Percentiles rank a stretch among this genome's conserved stretches.
phyloP scores from a whole-genome alignment of 1,140 invertebrate genomes.

The Venustaconcha ellipsiformis region DNA sequence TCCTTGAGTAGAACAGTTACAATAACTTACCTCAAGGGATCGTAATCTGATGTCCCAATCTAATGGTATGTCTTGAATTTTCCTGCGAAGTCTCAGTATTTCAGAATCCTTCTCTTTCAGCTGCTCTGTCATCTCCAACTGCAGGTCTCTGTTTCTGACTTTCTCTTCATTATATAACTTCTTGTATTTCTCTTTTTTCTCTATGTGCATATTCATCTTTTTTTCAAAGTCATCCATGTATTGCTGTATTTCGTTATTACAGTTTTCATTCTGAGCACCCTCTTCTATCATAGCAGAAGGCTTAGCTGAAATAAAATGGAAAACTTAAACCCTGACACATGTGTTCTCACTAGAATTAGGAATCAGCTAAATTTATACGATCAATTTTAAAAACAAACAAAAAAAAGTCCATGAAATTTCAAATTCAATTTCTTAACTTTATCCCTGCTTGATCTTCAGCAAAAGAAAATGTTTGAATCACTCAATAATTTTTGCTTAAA shows the following conservation, averaged over 20 bases:
- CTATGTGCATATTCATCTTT: neutral
- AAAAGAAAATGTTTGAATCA: too few relatives aligned
- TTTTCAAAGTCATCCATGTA: neutral
- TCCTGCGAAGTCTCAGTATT: constrained; percentile 32
- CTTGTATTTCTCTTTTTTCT: constrained; percentile 45
- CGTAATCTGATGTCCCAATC: constrained; percentile 36
- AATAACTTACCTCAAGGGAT: constrained; percentile 36
- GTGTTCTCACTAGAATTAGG: too few relatives aligned
- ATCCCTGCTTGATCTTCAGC: too few relatives aligned
- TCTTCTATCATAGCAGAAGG: constrained; percentile 17
- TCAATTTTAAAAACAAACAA: too few relatives aligned
- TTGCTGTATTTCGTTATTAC: neutral
- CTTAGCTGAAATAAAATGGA: constrained; percentile 12
- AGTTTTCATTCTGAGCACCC: neutral
- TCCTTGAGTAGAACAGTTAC: neutral
- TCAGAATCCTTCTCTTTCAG: constrained; percentile 34
- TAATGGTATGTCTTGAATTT: constrained; percentile 21
- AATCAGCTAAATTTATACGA: too few relatives aligned
- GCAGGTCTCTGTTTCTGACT: constrained; percentile 19
- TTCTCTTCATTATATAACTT: constrained; percentile 38
- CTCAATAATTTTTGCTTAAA: too few relatives aligned
- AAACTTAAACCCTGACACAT: neutral
- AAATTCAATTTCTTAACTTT: too few relatives aligned
- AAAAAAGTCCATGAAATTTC: too few relatives aligned
- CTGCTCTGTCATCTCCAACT: constrained; percentile 27